Base-by-base conservation (phyloP, 2,113 vertebrate species). In the Baryphthengus martii region DNA sequence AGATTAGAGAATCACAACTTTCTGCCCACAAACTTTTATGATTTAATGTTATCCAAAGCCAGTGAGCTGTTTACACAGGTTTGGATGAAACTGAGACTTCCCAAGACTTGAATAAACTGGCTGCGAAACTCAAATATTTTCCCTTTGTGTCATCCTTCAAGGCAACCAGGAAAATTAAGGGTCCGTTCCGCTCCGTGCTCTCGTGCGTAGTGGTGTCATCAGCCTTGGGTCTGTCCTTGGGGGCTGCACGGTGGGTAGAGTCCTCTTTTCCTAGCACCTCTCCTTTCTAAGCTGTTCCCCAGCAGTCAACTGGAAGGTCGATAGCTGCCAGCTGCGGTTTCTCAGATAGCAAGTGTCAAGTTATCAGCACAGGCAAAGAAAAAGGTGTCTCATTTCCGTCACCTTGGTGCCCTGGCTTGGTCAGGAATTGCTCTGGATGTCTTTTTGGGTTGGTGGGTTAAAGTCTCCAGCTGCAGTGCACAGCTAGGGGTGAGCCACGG, bases 271-370 rank as follows among this genome's bases (percentile, higher is more conserved):
- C 66, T 81, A 66, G 91, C 85, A 53, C 77, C 84, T 65, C 91
- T 76, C 62, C 17, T 79, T 95, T n/a, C 68, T 66, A 66, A 92
- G 91, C 87, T 25, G 1, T 89, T 89, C 68, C n/a, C 1, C 94
- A 81, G 91, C 73, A 18, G 76, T 2, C 56, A 61, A 2, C 91
- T 81, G 15, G 3, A 8, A 7, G 83, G 90, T 84, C 75, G 3
- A 10, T 9, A 31, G 80, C 89, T 91, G 91, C 95, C 91, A 94
- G 91, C 95, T 91, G 95, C 4, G 74, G 52, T 85, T 75, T 29
- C 94, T 91, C 85, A 20, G 68, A 18, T 75, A 66, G 91, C 92
- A 90, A 83, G 89, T 93, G 94, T 66, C 93, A 83, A 65, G 76
- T 79, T 79, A 81, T 71, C 95, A 37, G 75, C 20, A 4, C 23